phyloP scores from a whole-genome alignment of 2,888 invertebrate species.

The Erebia ligea region DNA sequence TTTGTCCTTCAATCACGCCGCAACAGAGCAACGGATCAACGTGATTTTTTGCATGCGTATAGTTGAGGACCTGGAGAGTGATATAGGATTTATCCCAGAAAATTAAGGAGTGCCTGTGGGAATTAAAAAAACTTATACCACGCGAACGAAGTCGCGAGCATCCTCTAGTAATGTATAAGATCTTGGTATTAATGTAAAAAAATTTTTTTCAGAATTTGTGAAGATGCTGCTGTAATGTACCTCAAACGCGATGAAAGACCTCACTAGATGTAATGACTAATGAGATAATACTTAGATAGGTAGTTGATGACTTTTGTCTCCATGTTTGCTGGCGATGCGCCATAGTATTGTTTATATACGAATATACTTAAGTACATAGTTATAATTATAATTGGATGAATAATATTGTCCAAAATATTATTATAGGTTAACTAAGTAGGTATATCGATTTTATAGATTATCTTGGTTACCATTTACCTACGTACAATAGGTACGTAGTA shows the following conservation, averaged over 20 bases:
- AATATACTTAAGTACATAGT: conserved; percentile 13
- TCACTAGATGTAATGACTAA: conserved; percentile 61
- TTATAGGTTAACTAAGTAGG: conserved; percentile 38
- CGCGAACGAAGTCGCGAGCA: too few species aligned
- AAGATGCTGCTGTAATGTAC: conserved; percentile 81
- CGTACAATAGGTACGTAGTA: too few species aligned
- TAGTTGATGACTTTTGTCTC: conserved; percentile 38
- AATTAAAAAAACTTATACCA: too few species aligned
- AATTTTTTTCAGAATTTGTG: conserved; percentile 78
- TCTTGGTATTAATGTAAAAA: not conserved
- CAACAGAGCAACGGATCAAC: too few species aligned
- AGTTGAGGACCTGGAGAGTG: too few species aligned
- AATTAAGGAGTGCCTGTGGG: too few species aligned
- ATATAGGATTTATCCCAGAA: too few species aligned
- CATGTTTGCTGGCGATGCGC: conserved; percentile 26
- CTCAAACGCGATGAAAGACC: conserved; percentile 56
- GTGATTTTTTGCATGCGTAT: too few species aligned
- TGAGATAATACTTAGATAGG: conserved; percentile 37
- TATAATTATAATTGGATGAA: conserved; percentile 30
- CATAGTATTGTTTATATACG: conserved; percentile 25
- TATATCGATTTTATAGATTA: conserved; percentile 37
- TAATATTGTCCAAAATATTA: conserved; percentile 33
- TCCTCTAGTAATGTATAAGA: too few species aligned
- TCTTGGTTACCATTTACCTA: conserved; percentile 15
- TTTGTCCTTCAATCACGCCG: too few species aligned